Percentiles rank a stretch among this genome's conserved stretches.
phyloP scores from a whole-genome alignment of 2,888 invertebrate species.

The Andrena bicolor region DNA sequence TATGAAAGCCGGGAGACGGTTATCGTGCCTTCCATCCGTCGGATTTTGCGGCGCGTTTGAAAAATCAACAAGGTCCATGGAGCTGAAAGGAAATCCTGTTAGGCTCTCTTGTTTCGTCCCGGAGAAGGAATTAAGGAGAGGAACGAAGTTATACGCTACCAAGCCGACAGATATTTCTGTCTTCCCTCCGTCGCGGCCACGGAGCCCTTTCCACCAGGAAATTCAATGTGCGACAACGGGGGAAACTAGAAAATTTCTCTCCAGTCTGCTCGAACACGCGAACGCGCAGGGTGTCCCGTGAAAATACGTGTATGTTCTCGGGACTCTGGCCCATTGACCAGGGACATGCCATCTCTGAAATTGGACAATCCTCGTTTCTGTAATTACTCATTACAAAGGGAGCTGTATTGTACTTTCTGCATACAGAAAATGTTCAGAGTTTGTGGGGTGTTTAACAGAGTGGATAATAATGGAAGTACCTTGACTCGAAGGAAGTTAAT shows the following conservation, averaged over 20 bases:
- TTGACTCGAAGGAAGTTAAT: too few species aligned
- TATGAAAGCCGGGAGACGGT: conserved; percentile 29
- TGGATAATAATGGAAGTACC: too few species aligned
- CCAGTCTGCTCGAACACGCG: conserved; percentile 19
- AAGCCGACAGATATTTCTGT: conserved; percentile 38
- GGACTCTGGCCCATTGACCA: not conserved
- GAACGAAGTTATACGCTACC: conserved; percentile 52
- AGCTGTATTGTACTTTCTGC: too few species aligned
- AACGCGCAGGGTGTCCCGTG: conserved; percentile 14
- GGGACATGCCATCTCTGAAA: not conserved
- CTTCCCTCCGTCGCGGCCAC: not conserved
- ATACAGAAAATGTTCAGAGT: too few species aligned
- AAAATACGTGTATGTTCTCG: not conserved
- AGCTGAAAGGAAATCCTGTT: conserved; percentile 49
- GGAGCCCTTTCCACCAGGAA: conserved; percentile 19
- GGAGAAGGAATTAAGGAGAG: conserved; percentile 46
- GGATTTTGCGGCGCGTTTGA: conserved; percentile 48
- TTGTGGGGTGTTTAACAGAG: too few species aligned
- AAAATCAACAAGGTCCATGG: conserved; percentile 48
- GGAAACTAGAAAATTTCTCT: conserved; percentile 40
- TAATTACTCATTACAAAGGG: not conserved
- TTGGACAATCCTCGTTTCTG: not conserved
- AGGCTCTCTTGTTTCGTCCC: conserved; percentile 47
- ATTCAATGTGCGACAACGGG: conserved; percentile 44
- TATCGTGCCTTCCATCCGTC: conserved; percentile 27